Percentiles rank a stretch among this genome's conserved stretches.
These are phyloP conservation scores for Bombus confusus DNA, from an alignment of 1,140 invertebrate species.

Conservation along the genomic window DNA sequence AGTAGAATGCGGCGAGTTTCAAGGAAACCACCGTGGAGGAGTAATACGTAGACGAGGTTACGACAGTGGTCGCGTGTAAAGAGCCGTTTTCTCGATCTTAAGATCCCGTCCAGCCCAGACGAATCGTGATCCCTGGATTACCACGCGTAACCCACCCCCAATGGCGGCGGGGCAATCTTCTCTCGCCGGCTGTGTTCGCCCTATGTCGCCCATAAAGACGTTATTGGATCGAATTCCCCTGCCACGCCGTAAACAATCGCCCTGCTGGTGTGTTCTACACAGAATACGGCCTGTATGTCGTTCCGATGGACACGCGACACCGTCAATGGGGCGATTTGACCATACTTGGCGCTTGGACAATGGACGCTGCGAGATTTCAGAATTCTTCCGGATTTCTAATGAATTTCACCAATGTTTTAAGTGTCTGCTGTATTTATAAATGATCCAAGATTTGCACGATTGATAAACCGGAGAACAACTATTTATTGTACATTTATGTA, in stretches of 20 bases:
- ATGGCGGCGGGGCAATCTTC: slow-evolving; percentile 28
- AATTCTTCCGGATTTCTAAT: background rate
- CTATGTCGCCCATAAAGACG: slow-evolving; percentile 53
- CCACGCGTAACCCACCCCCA: slow-evolving; percentile 16
- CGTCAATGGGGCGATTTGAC: background rate
- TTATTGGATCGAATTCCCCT: slow-evolving; percentile 57
- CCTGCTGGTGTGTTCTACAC: background rate
- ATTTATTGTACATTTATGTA: too few species aligned
- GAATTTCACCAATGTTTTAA: background rate
- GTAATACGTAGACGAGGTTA: background rate
- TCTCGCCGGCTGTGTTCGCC: slow-evolving; percentile 28
- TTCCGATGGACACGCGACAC: background rate
- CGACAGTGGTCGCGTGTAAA: slow-evolving; percentile 34
- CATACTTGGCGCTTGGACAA: background rate
- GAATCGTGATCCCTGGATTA: slow-evolving; percentile 52
- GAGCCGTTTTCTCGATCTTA: slow-evolving; percentile 31
- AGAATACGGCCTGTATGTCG: background rate
- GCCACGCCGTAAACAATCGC: slow-evolving; percentile 46
- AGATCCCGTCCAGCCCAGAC: slow-evolving; percentile 35
- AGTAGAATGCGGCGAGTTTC: background rate
- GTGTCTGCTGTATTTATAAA: too few species aligned
- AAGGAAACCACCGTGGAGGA: background rate
- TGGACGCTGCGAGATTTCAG: background rate
- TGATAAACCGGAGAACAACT: too few species aligned
- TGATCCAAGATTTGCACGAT: too few species aligned